Evolutionary conservation across 2,888 invertebrate species (phyloP), one percentile per base, ranked within the genome.

Genomic region (Ceriagrion tenellum): DNA sequence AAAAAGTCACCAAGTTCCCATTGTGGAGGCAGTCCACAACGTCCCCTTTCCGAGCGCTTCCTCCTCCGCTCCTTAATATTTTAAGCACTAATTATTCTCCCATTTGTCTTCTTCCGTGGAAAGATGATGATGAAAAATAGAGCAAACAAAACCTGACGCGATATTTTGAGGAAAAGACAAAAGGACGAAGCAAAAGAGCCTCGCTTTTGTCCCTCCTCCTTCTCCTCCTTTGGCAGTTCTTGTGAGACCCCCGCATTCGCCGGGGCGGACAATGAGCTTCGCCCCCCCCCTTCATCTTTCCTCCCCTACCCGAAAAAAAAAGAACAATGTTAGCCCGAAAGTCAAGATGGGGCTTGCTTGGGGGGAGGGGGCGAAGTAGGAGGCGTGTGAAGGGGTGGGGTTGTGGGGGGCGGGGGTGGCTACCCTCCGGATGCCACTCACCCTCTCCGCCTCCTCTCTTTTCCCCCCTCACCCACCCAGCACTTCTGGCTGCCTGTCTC

Each of bases 251-350:
- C 59, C 40, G 40, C 59, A 56, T n/a, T 90, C 90, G 26, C 56
- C 20, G 59, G 55, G 56, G 47, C 47, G 88, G 47, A 88, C 88
- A 47, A 88, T 88, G 88, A 88, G 47, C 88, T 47, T 40, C 88
- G 40, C 40, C 88, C 23, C 16, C 47, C 47, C 47, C 47, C 47
- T 8, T 47, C 47, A 2, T 8, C 47, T 47, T 8, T 47, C 8
- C 47, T 8, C 47, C 47, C 47, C n/a, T n/a, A n/a, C n/a, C n/a
- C n/a, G 16, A 56, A 16, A 59, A 59, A 59, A 59, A 59, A 63
- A 40, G 91, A 91, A 91, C 63, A 91, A 91, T 63, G 91, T 40
- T 59, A 26, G 47, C 35, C 20, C 30, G 35, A 55, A 18, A 91
- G 91, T 35, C 1, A 81, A 35, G 81, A 35, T 35, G 35, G 81